Evolutionary conservation across 2,113 vertebrate genomes (phyloP), one percentile per base, ranked within the genome.

Genomic region (Nipponia nippon): DNA sequence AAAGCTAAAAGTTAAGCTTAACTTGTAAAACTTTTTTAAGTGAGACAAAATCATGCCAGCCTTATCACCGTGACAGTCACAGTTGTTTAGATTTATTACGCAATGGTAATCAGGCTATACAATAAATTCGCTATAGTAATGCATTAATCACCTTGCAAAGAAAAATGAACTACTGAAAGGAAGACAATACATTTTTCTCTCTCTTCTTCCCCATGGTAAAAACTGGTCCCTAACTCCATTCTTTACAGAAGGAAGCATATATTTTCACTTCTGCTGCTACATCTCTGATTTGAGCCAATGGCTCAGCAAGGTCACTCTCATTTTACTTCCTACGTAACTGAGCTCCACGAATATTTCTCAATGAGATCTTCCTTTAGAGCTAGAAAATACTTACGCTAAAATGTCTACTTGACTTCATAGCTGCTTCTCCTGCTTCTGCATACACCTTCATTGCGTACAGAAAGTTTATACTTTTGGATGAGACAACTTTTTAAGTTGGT

Each of bases 61-160:
- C 97, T 97, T 97, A 97, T 96, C 84, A 87, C 97, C 92, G 50
- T 92, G 98, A 98, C 98, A 98, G 96, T 96, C 97, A 97, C 97
- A 70, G 58, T 97, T 96, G 96, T 98, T 98, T 97, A 97, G 98
- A 98, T 98, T 98, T 98, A 98, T 98, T 98, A 97, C 90, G 97
- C 97, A 98, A 94, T 97, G 97, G 95, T 98, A 98, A 98, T 98
- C 98, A 97, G 97, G 94, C 96, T 97, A 96, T 97, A 98, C 97
- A 98, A 98, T 98, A 98, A 98, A 98, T 98, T 97, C 36, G 5
- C 96, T 96, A 90, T 95, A 98, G 97, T 97, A 98, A 98, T 97
- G 96, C 97, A 98, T 98, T 98, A 98, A 98, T 98, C 98, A 98
- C 97, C 94, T 92, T 78, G 13, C 94, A 97, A 98, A 97, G 97